A percentile compares a stretch with the other conserved stretches of the same genome.
Evolutionary conservation across 2,797 vertebrate genomes (phyloP).

Genomic region (Cryptoprocta ferox): DNA sequence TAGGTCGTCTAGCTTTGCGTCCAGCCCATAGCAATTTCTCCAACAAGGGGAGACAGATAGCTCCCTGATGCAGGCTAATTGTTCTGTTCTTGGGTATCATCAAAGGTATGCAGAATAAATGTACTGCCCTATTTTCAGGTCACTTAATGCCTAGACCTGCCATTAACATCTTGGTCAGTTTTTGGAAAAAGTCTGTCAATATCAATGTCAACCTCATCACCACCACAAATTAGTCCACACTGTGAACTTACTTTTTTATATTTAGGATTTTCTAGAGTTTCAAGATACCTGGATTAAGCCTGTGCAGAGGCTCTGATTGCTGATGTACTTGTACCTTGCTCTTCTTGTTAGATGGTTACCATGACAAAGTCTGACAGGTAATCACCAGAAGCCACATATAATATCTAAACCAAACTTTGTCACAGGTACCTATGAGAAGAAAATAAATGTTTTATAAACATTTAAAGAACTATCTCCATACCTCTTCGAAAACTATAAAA

Average conservation of each 20-base stretch:
- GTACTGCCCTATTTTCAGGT: neutral
- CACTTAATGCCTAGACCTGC: neutral
- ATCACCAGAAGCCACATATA: neutral
- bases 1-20: neutral
- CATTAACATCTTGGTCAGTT: neutral
- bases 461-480: constrained; percentile 14
- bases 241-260: neutral
- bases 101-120: neutral
- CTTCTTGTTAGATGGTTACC: neutral
- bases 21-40: neutral
- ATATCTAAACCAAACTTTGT: neutral
- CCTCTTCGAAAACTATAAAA: neutral
- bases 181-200: neutral
- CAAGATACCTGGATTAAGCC: neutral
- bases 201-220: neutral
- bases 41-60: neutral
- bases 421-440: neutral
- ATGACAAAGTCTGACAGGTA: neutral
- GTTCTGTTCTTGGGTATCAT: neutral
- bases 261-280: neutral
- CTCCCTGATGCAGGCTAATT: neutral
- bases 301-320: neutral
- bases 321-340: neutral
- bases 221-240: neutral
- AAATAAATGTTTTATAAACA: neutral